Percentiles rank a stretch among this genome's conserved stretches.
Conservation (phyloP, 2,113 vertebrate genomes). For the Hiodon tergisus region DNA sequence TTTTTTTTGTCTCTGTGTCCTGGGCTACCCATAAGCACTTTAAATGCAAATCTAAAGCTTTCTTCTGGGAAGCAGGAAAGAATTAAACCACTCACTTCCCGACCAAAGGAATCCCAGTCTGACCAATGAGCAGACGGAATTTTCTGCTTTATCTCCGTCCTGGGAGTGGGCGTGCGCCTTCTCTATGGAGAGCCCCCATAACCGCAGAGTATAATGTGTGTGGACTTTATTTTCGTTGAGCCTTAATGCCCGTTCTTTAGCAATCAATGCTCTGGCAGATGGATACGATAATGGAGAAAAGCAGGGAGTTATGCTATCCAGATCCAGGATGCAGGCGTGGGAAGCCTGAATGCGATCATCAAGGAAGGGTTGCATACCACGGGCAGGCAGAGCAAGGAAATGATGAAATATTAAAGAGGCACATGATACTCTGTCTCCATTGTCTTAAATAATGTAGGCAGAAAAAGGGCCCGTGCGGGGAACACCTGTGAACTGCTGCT, state of each 20-base stretch:
- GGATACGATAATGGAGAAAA: conserved; percentile 61
- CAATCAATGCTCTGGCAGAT: conserved; percentile 55
- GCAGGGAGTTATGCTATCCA: conserved; percentile 65
- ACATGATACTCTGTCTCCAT: conserved; percentile 9
- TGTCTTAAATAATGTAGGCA: conserved; percentile 19
- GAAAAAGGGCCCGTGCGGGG: background rate
- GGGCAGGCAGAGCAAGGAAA: conserved; percentile 56
- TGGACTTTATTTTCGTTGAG: background rate
- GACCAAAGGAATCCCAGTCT: background rate
- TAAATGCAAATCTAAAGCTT: background rate
- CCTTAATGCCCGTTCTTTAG: background rate
- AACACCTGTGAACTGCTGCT: conserved; percentile 12
- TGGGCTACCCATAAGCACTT: background rate
- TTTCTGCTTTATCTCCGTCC: background rate
- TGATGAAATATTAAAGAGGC: conserved; percentile 49
- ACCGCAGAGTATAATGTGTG: background rate
- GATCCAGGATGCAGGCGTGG: conserved; percentile 61
- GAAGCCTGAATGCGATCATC: conserved; percentile 65
- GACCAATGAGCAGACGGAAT: background rate
- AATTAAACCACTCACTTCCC: background rate
- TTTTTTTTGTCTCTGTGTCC: background rate
- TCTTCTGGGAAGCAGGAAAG: background rate
- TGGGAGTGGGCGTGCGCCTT: background rate
- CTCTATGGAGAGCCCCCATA: background rate
- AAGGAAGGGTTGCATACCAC: conserved; percentile 66